Percentiles rank a stretch among this genome's conserved stretches.
These are phyloP conservation scores for Kryphioiulus occultus DNA, from an alignment of 2,888 invertebrate genomes.

Conservation along the genomic window DNA sequence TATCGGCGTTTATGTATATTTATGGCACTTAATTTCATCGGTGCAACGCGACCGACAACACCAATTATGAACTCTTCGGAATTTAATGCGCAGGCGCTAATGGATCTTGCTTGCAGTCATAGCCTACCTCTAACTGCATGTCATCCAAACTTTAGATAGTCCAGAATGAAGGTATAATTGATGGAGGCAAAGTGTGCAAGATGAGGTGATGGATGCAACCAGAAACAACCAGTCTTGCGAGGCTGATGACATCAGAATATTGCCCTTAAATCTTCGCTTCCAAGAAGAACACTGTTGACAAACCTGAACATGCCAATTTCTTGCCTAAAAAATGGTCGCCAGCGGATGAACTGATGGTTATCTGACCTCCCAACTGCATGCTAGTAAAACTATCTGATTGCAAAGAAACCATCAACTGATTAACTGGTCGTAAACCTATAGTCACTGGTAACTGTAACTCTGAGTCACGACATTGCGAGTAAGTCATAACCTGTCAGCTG, in stretches of 20 bases:
- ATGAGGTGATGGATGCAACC: not conserved
- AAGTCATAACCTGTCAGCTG: not conserved
- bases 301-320: too few relatives aligned
- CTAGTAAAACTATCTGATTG: not conserved
- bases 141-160: not conserved
- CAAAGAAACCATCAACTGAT: not conserved
- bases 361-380: not conserved
- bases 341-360: not conserved
- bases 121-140: not conserved
- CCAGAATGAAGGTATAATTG: not conserved
- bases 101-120: not conserved
- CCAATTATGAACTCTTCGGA: slow-evolving; percentile 6
- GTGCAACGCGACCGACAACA: not conserved
- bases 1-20: slow-evolving; percentile 6
- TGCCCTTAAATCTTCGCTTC: not conserved
- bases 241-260: slow-evolving; percentile 30
- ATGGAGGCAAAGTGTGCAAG: not conserved
- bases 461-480: not conserved
- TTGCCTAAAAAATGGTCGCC: not conserved
- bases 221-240: not conserved
- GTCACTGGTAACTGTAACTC: not conserved
- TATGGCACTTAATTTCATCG: not conserved
- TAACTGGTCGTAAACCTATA: not conserved
- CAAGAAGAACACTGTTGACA: too few relatives aligned
- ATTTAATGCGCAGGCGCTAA: not conserved